Conservation (phyloP, 2,888 invertebrate genomes). For the Apomyelois bistriatella region DNA sequence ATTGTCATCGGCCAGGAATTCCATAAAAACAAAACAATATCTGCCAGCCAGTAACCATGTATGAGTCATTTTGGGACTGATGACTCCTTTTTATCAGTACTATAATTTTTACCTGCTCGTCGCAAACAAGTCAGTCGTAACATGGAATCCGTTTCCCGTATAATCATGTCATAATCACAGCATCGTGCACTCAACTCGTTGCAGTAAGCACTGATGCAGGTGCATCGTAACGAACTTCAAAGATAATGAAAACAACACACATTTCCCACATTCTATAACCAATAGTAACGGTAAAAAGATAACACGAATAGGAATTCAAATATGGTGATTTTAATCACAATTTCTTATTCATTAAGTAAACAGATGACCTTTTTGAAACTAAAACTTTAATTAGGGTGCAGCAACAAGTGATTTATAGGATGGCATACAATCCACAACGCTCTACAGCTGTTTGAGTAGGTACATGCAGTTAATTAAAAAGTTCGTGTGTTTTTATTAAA, state of each 20-base stretch:
- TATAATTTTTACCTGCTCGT: constrained; percentile 51
- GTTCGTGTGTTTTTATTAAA: constrained; percentile 37
- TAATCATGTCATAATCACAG: constrained; percentile 46
- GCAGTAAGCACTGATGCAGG: constrained; percentile 59
- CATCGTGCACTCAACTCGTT: constrained; percentile 43
- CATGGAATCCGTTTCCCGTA: constrained; percentile 42
- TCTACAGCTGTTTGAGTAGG: constrained; percentile 54
- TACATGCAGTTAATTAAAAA: constrained; percentile 27
- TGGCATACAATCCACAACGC: constrained; percentile 31
- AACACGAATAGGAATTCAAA: constrained; percentile 40
- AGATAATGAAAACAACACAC: constrained; percentile 46
- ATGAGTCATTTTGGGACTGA: constrained; percentile 69
- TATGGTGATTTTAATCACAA: constrained; percentile 54
- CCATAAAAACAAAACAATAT: constrained; percentile 69
- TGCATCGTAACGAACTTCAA: constrained; percentile 66
- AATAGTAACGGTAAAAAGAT: constrained; percentile 64
- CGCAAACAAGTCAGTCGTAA: constrained; percentile 39
- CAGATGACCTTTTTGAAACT: constrained; percentile 31
- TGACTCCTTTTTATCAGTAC: constrained; percentile 49
- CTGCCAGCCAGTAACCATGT: constrained; percentile 52
- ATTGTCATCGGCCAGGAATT: constrained; percentile 62
- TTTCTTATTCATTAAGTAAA: constrained; percentile 68
- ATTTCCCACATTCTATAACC: constrained; percentile 53
- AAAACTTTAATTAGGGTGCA: constrained; percentile 58
- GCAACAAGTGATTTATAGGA: constrained; percentile 46